phyloP scores from a whole-genome alignment of 2,797 vertebrate species.

The Rhinella marina region DNA sequence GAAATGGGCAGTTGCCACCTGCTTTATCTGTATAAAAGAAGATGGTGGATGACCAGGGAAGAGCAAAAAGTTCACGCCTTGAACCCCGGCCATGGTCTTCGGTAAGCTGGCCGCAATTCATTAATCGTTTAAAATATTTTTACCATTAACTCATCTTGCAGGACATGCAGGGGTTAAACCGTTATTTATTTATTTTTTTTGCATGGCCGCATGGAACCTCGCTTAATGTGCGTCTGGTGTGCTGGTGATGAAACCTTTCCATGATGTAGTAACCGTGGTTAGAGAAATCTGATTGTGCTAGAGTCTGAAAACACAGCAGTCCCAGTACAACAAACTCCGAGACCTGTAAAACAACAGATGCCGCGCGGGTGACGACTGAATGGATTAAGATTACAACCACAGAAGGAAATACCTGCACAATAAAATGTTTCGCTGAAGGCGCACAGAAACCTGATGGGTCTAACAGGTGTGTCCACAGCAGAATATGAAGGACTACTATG shows the following conservation, averaged over 20 bases:
- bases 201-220: slow-evolving; percentile 18
- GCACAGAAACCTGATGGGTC: slow-evolving; percentile 35
- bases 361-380: slow-evolving; percentile 50
- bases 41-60: not conserved
- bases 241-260: slow-evolving; percentile 51
- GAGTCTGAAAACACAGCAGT: slow-evolving; percentile 39
- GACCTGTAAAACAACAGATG: slow-evolving; percentile 58
- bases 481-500: not conserved
- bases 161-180: slow-evolving; percentile 2
- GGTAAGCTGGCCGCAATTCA: not conserved
- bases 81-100: not conserved
- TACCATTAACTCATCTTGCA: not conserved
- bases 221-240: slow-evolving; percentile 43
- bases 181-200: too few relatives aligned
- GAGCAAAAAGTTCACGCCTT: not conserved
- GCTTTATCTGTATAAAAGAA: not conserved
- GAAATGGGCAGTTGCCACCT: not conserved
- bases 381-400: slow-evolving; percentile 57
- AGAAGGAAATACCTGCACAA: slow-evolving; percentile 58
- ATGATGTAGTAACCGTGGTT: slow-evolving; percentile 48
- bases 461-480: slow-evolving; percentile 43
- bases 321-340: slow-evolving; percentile 52
- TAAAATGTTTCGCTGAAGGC: slow-evolving; percentile 46
- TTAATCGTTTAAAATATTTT: not conserved
- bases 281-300: slow-evolving; percentile 32